Evolutionary conservation across 1,140 invertebrate genomes (phyloP).

Genomic region (Aculops lycopersici): DNA sequence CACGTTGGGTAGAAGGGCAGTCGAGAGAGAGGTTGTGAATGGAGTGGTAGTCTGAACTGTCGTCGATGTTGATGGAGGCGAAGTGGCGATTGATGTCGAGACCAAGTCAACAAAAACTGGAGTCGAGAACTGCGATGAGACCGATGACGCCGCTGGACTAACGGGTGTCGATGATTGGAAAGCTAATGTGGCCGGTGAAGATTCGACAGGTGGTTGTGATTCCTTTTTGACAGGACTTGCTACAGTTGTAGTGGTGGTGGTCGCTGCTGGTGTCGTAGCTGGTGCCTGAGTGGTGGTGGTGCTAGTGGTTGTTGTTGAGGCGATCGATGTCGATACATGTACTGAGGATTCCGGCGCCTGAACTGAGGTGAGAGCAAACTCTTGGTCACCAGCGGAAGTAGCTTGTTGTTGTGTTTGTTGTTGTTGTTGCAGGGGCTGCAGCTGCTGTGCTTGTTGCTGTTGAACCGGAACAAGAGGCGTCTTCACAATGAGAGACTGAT

Average conservation of each 20-base stretch:
- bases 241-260: background rate
- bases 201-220: background rate
- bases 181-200: background rate
- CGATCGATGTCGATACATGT: conserved; percentile 12
- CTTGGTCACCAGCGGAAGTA: background rate
- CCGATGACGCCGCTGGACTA: background rate
- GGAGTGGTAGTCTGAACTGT: background rate
- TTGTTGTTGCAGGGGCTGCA: background rate
- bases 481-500: too few relatives aligned
- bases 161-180: background rate
- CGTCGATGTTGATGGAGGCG: conserved; percentile 1
- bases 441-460: background rate
- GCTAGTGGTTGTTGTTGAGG: conserved; percentile 12
- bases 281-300: conserved; percentile 11
- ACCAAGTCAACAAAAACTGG: background rate
- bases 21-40: background rate
- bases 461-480: background rate
- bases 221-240: background rate
- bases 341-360: too few relatives aligned
- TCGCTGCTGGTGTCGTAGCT: conserved; percentile 4
- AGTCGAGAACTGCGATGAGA: background rate
- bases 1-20: conserved; percentile 1
- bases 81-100: conserved; percentile 9
- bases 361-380: background rate
- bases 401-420: background rate